Conservation (phyloP, 2,888 invertebrate genomes). For the Ypsolopha sequella region DNA sequence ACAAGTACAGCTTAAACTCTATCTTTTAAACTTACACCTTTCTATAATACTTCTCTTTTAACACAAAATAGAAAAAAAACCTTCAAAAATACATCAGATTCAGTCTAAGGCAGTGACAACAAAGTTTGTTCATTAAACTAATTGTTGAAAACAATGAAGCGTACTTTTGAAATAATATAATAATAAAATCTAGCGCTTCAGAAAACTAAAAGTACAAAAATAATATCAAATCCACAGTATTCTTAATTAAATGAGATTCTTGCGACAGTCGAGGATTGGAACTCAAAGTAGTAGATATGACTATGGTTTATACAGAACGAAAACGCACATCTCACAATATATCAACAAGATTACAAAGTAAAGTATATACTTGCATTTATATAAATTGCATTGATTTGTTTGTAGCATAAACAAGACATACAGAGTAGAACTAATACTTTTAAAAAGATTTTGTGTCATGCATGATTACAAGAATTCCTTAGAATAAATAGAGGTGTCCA, state of each 20-base stretch:
- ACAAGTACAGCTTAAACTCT: conserved; percentile 37
- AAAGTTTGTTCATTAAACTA: conserved; percentile 33
- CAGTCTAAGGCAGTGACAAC: conserved; percentile 67
- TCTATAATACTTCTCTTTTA: conserved; percentile 36
- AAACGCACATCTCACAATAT: no score
- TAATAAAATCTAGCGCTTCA: no score
- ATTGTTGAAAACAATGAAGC: no score
- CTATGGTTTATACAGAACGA: no score
- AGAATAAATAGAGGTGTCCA: conserved; percentile 14
- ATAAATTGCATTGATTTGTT: no score
- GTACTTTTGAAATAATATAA: no score
- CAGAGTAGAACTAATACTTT: no score
- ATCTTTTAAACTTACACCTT: conserved; percentile 27
- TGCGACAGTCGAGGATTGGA: conserved; percentile 10
- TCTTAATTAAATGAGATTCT: conserved; percentile 29
- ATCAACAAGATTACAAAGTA: no score
- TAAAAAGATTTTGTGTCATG: no score
- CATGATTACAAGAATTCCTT: background rate
- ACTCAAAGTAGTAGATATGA: no score
- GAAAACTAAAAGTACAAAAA: background rate
- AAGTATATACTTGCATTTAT: no score
- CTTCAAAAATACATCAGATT: conserved; percentile 39
- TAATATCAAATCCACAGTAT: conserved; percentile 10
- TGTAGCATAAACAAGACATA: no score
- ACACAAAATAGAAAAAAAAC: conserved; percentile 40